A percentile compares a stretch with the other conserved stretches of the same genome.
Evolutionary conservation across 2,113 vertebrate species (phyloP).

Genomic region (Elgaria multicarinata): DNA sequence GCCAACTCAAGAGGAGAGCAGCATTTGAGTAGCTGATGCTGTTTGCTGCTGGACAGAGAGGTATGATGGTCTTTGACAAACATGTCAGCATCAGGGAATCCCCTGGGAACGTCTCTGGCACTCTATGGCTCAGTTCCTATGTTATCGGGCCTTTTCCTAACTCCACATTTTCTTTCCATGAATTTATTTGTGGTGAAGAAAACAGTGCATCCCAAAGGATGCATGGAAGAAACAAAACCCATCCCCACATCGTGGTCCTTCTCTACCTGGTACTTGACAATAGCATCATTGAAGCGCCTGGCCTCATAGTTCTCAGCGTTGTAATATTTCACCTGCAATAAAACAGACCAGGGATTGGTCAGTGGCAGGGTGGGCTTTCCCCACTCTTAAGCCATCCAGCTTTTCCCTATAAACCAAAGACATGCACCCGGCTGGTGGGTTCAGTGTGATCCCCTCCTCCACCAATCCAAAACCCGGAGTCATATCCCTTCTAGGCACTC

Average conservation of each 20-base stretch:
- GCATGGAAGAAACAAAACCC: neutral
- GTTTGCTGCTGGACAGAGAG: neutral
- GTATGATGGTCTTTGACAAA: neutral
- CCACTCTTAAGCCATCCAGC: neutral
- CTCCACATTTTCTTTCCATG: neutral
- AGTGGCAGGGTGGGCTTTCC: neutral
- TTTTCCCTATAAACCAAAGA: neutral
- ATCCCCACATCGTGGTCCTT: no score
- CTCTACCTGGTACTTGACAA: constrained; percentile 92
- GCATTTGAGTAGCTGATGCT: neutral
- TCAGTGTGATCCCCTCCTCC: neutral
- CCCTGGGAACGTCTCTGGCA: no score
- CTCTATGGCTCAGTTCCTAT: neutral
- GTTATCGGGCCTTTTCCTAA: neutral
- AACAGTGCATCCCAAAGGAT: neutral
- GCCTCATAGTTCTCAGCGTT: constrained; percentile 93
- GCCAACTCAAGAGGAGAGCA: neutral
- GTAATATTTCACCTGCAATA: constrained; percentile 93
- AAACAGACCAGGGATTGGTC: neutral
- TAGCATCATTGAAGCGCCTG: constrained; percentile 86
- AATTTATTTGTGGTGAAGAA: neutral
- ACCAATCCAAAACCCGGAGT: neutral
- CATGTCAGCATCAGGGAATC: neutral
- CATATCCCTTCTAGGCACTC: neutral
- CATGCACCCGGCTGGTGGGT: neutral